phyloP scores from a whole-genome alignment of 2,888 invertebrate genomes.

The Acrobasis consociella region DNA sequence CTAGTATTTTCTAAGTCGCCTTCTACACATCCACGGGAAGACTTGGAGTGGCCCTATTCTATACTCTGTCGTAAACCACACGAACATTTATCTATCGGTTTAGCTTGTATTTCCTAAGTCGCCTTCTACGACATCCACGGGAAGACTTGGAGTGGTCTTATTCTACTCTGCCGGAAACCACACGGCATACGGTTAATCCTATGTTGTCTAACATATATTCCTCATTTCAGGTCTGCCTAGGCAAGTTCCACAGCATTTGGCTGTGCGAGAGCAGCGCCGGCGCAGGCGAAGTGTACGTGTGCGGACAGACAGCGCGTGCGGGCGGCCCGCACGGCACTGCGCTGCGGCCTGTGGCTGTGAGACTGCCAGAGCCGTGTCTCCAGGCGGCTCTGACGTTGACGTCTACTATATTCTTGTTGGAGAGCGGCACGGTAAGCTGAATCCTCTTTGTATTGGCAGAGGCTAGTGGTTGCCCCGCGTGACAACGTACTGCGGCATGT shows the following conservation, averaged over 20 bases:
- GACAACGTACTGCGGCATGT: conserved; percentile 58
- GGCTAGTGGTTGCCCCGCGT: conserved; percentile 51
- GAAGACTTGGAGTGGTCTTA: too few species aligned
- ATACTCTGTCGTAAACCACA: too few species aligned
- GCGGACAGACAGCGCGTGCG: conserved; percentile 90
- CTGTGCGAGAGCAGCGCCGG: conserved; percentile 62
- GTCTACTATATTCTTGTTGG: conserved; percentile 85
- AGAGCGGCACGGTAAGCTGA: conserved; percentile 83
- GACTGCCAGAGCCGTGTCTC: conserved; percentile 65
- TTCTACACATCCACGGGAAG: too few species aligned
- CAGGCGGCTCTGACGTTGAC: conserved; percentile 85
- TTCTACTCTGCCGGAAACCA: too few species aligned
- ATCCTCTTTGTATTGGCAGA: not conserved
- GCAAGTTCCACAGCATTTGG: conserved; percentile 90
- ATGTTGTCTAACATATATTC: not conserved
- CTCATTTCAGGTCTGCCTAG: conserved; percentile 83
- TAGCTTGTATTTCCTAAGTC: too few species aligned
- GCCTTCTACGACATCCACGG: too few species aligned
- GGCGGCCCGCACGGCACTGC: conserved; percentile 86
- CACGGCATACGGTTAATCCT: too few species aligned
- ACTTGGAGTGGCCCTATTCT: too few species aligned
- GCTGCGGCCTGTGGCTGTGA: conserved; percentile 77
- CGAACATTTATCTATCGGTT: too few species aligned
- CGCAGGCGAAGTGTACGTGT: conserved; percentile 84
- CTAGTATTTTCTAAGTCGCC: too few species aligned